Evolutionary conservation across 2,888 invertebrate genomes (phyloP), one percentile per base, ranked within the genome.

Genomic region (Tribolium freemani): DNA sequence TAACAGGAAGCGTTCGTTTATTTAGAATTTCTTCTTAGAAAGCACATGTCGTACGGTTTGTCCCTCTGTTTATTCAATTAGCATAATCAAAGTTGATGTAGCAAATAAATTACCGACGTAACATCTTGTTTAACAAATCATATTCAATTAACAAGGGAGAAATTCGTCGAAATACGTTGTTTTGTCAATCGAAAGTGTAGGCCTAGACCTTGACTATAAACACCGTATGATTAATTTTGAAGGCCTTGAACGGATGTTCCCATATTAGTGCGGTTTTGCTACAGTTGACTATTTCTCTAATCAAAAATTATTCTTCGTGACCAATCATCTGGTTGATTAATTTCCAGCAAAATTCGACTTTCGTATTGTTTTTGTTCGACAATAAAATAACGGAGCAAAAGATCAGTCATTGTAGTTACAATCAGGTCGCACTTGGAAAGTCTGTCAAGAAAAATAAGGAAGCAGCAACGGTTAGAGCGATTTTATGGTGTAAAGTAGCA

Each of bases 211-310:
- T 66, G 66, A 16, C 50, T 20, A 21, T 9, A 48, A 10, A 16
- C 45, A 58, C 54, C 45, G 31, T 61, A 31, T 64, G 64, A 64
- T 64, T 53, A 64, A 64, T 64, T 64, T 64, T 31, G 10, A 53
- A 38, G 51, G 51, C 64, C 64, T 64, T 64, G 64, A 64, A 66
- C 56, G 46, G 66, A 66, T 66, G 56, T 66, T 46, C 66, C 66
- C 66, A 66, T 66, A 66, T 66, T 66, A 66, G 66, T 60, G 45
- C 45, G 45, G 58, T 38, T 21, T 46, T 26, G 26, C 46, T 60
- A 48, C 60, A 30, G 26, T 60, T 60, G 48, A 57, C 57, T 60
- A 5, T 20, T 21, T 46, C 21, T 44, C 48, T 20, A 48, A 30
- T 31, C 31, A 48, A 48, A 48, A 48, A 5, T 38, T 38, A 38